These are phyloP conservation scores for Meloidogyne hapla DNA, from an alignment of 1,140 invertebrate species.

Conservation along the genomic window DNA sequence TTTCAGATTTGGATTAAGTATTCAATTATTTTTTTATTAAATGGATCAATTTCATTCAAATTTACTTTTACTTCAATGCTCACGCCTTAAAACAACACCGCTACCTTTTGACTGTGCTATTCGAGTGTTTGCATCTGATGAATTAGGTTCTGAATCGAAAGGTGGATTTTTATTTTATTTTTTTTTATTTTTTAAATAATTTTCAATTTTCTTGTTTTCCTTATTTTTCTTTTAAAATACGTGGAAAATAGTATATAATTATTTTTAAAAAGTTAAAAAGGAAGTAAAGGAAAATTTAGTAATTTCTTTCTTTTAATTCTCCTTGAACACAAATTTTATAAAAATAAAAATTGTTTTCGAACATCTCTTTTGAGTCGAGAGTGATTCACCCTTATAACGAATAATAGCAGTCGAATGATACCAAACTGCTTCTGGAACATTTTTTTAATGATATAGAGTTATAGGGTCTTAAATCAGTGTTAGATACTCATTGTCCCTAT, in stretches of 20 bases:
- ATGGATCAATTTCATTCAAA: constrained; percentile 27
- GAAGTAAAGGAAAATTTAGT: neutral
- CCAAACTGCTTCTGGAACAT: neutral
- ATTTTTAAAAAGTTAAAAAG: neutral
- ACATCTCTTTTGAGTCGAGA: no score
- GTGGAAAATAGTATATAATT: neutral
- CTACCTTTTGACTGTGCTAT: constrained; percentile 27
- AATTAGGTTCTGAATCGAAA: neutral
- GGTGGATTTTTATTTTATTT: neutral
- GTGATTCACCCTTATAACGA: no score
- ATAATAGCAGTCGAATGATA: neutral
- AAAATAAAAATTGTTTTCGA: no score
- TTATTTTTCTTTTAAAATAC: neutral
- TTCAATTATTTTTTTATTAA: neutral
- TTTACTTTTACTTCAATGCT: constrained; percentile 21
- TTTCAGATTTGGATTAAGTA: no score
- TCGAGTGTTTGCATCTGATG: constrained; percentile 9
- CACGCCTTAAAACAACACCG: neutral
- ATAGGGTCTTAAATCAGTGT: no score
- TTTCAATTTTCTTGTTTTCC: neutral
- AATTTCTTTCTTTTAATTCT: no score
- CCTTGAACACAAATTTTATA: no score
- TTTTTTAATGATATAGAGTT: neutral
- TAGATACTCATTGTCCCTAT: no score
- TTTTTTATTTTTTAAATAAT: neutral